Evolutionary conservation across 2,797 vertebrate species (phyloP).

Genomic region (Decapterus maruadsi): DNA sequence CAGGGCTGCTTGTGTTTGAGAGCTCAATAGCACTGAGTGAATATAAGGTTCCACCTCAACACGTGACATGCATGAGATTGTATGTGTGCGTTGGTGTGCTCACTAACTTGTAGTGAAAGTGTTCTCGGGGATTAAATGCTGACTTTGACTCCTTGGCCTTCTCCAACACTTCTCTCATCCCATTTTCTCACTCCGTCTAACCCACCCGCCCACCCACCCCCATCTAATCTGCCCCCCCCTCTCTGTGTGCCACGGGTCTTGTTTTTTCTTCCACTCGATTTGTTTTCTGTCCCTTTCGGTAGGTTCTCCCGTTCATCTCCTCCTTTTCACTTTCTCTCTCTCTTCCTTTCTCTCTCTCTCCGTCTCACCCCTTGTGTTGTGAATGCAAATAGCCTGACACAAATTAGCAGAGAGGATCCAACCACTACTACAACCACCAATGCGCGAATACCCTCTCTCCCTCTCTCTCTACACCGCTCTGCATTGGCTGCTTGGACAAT

Average conservation of each 20-base stretch:
- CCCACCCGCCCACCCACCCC: constrained; percentile 10
- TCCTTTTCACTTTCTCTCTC: constrained; percentile 7
- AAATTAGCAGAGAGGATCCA: constrained; percentile 65
- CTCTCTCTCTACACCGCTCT: constrained; percentile 27
- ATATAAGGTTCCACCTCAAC: neutral
- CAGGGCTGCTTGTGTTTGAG: neutral
- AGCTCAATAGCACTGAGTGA: constrained; percentile 12
- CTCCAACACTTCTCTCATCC: constrained; percentile 62
- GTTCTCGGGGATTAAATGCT: constrained; percentile 65
- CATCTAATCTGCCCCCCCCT: constrained; percentile 64
- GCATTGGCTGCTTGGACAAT: constrained; percentile 65
- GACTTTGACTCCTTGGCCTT: constrained; percentile 69
- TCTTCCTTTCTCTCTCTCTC: neutral
- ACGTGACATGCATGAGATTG: constrained; percentile 17
- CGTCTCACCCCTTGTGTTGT: constrained; percentile 38
- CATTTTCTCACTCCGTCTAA: constrained; percentile 61
- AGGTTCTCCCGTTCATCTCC: constrained; percentile 48
- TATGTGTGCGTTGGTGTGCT: constrained; percentile 1
- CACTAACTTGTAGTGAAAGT: constrained; percentile 8
- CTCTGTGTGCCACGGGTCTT: constrained; percentile 61
- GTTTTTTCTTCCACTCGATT: constrained; percentile 76
- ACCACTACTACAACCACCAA: constrained; percentile 16
- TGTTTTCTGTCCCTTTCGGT: constrained; percentile 71
- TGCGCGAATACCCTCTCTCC: constrained; percentile 37
- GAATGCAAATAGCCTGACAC: constrained; percentile 71